Percentiles rank a stretch among this genome's conserved stretches.
phyloP scores from a whole-genome alignment of 2,797 vertebrate species.

The Lithobates pipiens region DNA sequence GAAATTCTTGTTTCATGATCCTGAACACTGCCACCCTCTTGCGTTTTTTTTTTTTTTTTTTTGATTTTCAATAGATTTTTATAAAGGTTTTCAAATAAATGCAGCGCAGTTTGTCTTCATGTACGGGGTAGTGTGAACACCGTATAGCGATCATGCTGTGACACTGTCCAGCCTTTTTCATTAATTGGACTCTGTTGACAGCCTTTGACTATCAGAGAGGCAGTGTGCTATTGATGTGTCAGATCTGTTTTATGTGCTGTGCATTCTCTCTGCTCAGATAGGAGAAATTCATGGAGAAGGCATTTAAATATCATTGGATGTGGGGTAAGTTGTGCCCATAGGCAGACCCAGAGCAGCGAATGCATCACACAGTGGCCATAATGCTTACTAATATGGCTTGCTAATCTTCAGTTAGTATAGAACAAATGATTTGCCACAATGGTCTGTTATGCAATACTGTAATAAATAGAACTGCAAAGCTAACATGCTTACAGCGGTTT shows the following conservation, averaged over 20 bases:
- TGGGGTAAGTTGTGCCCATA: too few species aligned
- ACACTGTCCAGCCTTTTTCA: not conserved
- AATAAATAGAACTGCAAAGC: too few species aligned
- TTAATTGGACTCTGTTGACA: not conserved
- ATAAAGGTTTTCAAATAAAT: not conserved
- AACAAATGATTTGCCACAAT: too few species aligned
- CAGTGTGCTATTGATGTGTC: not conserved
- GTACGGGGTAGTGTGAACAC: not conserved
- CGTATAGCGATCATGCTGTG: not conserved
- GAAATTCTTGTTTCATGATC: too few species aligned
- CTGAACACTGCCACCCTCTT: not conserved
- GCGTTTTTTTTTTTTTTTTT: not conserved
- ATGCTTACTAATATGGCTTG: too few species aligned
- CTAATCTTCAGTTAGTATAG: too few species aligned
- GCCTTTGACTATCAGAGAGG: not conserved
- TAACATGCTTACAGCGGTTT: too few species aligned
- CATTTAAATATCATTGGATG: not conserved
- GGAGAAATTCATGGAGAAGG: not conserved
- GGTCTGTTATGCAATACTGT: too few species aligned
- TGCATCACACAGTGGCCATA: too few species aligned
- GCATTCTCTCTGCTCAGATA: not conserved
- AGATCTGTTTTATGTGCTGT: not conserved
- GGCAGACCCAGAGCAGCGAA: too few species aligned
- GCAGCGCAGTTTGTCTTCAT: not conserved
- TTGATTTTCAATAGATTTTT: not conserved